Base-by-base conservation (phyloP, 2,888 invertebrate genomes). In the Cheilosia soror region DNA sequence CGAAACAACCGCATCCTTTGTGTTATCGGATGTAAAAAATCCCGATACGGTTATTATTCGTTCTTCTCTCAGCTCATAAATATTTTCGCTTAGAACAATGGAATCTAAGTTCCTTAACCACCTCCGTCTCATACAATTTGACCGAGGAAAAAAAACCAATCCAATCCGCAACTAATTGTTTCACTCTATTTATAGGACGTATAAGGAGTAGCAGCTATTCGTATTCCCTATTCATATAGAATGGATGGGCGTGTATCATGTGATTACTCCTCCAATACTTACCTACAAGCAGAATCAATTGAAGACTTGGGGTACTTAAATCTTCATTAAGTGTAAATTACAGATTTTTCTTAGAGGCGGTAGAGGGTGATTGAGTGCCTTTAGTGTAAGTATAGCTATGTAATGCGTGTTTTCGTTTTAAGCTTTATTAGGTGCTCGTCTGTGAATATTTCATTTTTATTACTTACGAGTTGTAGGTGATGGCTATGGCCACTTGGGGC, bases 271-370 rank as follows among this genome's bases (percentile, higher is more conserved):
- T 27, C 27, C 37, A 62, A 55, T 62, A 42, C 53, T 20, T 33
- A 53, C 49, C 13, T 51, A 13, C 49, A 44, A 42, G 29, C 33
- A 31, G 51, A 81, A 76, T 77, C 82, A 82, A 82, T 77, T 77
- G 77, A 71, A 55, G 71, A 60, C 77, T 66, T 58, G 25, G 77
- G 82, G 77, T 77, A 72, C 82, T 83, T 78, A 83, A 83, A 83
- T 83, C 78, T 78, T 83, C 83, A 83, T 83, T 83, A 83, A 83
- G 83, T 83, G 83, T 73, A 73, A 83, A 83, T 83, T 83, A 83
- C 83, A 31, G 82, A 66, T 77, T 81, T 69, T 58, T 65, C 33
- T 27, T 29, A 5, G 33, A 1, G 55, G 31, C 55, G 31, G 31
- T 13, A 68, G 6, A 31, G 42, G 55, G 42, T 68, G 51, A 37